phyloP scores from a whole-genome alignment of 2,113 vertebrate species.

The Crotalus tigris region DNA sequence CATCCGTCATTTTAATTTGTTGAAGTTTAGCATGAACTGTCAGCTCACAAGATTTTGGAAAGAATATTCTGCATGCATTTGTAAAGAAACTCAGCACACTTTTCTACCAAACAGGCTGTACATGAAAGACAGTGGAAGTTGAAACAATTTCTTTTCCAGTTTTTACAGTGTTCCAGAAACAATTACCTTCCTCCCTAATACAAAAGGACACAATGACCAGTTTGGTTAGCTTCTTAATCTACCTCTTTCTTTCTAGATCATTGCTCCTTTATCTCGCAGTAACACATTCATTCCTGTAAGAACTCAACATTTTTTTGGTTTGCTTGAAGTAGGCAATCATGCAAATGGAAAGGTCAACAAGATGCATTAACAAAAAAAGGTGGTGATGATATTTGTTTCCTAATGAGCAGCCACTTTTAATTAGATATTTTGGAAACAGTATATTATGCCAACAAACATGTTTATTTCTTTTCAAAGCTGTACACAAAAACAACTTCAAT shows the following conservation, averaged over 20 bases:
- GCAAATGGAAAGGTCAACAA: not conserved
- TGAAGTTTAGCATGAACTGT: not conserved
- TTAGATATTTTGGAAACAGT: not conserved
- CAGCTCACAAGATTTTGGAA: not conserved
- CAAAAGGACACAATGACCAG: not conserved
- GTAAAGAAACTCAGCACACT: not conserved
- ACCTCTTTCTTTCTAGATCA: not conserved
- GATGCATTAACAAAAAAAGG: not conserved
- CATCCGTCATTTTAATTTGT: not conserved
- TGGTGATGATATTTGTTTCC: not conserved
- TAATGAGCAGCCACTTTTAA: not conserved
- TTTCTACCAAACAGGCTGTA: not conserved
- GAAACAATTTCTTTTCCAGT: not conserved
- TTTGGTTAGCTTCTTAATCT: not conserved
- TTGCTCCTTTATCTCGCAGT: not conserved
- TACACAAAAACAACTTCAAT: not conserved
- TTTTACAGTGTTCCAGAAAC: not conserved
- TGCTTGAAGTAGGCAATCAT: not conserved
- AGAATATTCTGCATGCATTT: not conserved
- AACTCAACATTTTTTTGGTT: not conserved
- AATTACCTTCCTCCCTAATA: not conserved
- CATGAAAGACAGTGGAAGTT: not conserved
- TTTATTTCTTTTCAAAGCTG: not conserved
- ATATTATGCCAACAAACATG: not conserved
- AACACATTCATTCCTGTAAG: not conserved